Evolutionary conservation across 2,797 vertebrate genomes (phyloP), one percentile per base, ranked within the genome.

Genomic region (Cephalopachus bancanus): DNA sequence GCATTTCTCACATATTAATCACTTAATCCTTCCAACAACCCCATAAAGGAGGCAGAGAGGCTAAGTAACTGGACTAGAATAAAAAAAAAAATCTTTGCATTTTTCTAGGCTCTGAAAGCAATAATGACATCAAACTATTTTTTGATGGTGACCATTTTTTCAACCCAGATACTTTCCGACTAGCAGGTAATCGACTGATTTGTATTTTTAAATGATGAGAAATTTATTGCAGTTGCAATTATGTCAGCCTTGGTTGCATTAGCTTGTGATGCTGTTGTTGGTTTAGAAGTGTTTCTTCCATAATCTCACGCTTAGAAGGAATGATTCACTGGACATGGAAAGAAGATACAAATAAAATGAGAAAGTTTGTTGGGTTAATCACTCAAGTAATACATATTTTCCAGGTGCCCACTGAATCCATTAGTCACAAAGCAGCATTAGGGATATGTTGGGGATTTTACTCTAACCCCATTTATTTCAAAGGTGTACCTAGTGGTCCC

Each of bases 161-260:
- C 11, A 24, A 1, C 16, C 10, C 69, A 75, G 26, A 17, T 81
- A 51, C 72, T 91, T 88, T 94, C 67, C 10, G 74, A 60, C 6
- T 72, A 65, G 44, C 74, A 91, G 65, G 64, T 64, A 5, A 33
- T 53, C 51, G 71, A 59, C 51, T 85, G 20, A 87, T 53, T 86
- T 65, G 75, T 74, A 87, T 59, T 71, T 94, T 85, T 90, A 91
- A 92, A 57, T 83, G 33, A 44, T 37, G 7, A 37, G 49, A 88
- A 94, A 64, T 44, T 44, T 67, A 24, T 10, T 10, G 57, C 62
- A 89, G 1, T 37, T 91, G 79, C 91, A 14, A 1, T 78, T 88
- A 60, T 51, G 55, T 49, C 10, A 69, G 67, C 26, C 19, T 91
- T 93, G 59, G 55, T 44, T 89, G 44, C 69, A 89, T 49, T 20